Percentiles rank a stretch among this genome's conserved stretches.
Evolutionary conservation across 2,888 invertebrate genomes (phyloP).

Genomic region (Thera obeliscata): DNA sequence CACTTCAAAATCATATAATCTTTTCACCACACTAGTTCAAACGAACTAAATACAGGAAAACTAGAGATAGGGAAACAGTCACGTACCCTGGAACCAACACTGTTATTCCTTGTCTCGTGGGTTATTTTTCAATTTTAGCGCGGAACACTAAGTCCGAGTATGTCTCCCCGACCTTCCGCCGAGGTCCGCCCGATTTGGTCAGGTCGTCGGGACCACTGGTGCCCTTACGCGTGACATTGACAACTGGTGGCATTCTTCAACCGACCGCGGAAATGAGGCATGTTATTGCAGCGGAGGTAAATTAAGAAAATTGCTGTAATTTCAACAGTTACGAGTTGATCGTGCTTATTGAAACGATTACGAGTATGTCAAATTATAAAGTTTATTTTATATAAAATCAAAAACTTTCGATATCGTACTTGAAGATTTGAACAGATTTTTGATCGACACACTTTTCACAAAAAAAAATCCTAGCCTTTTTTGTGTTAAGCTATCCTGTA

Average conservation of each 20-base stretch:
- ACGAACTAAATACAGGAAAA: too few species aligned
- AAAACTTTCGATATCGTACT: too few species aligned
- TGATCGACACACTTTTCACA: too few species aligned
- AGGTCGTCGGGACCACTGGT: conserved; percentile 45
- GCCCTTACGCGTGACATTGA: conserved; percentile 44
- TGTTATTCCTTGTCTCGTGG: too few species aligned
- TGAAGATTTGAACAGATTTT: too few species aligned
- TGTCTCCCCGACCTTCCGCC: conserved; percentile 45
- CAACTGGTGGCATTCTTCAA: conserved; percentile 2
- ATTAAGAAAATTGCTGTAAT: conserved; percentile 5
- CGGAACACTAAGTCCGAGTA: neutral
- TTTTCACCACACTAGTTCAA: too few species aligned
- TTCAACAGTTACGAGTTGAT: neutral
- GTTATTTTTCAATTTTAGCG: neutral
- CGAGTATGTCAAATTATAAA: neutral
- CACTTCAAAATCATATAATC: too few species aligned
- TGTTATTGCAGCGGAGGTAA: neutral
- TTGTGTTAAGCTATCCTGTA: too few species aligned
- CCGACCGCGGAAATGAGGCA: conserved; percentile 10
- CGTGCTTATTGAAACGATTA: neutral
- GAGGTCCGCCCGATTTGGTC: conserved; percentile 57
- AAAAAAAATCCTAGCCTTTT: too few species aligned
- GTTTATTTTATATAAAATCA: too few species aligned
- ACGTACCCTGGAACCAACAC: too few species aligned
- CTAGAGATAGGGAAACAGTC: too few species aligned